Base-by-base conservation (phyloP, 2,888 invertebrate species). In the Cistogaster globosa region DNA sequence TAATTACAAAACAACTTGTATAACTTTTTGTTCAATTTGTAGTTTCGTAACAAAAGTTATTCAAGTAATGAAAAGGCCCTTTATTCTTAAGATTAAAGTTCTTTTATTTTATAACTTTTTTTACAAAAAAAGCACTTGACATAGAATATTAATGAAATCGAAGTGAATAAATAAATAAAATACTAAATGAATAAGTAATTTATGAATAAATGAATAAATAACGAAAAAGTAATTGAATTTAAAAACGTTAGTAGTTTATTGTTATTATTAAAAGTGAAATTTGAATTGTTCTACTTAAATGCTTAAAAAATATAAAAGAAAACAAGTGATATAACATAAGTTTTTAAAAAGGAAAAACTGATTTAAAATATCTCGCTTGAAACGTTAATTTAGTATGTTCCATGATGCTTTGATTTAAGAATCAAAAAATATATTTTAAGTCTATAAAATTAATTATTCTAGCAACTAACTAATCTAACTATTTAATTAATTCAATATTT, bases 121-220 rank as follows among this genome's bases (percentile, higher is more conserved):
- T 3, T 48, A 48, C n/a, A 48, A 1, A 11, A 14, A 48, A 5
- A 4, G 6, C 7, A 51, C 18, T 65, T 65, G 18, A 45, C 16
- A 18, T 58, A 48, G 12, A 71, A 69, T 42, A 55, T 57, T n/a
- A 57, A 72, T 72, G 18, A 62, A 58, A 53, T 42, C 26, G 26
- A 26, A 26, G 26, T 26, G 26, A 26, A 26, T 26, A 6, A 26
- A 38, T 45, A 14, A 45, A 45, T 12, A 53, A 53, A 36, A 9
- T 26, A 22, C 48, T 11, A 45, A 26, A 26, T 58, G 48, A 26
- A n/a, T 38, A 22, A 74, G 18, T 11, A 60, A 51, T 60, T 14
- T 53, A 51, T 51, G 12, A 26, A 71, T 58, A 20, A n/a, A 51
- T 60, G 18, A 68, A 51, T 51, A 6, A 26, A 71, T 58, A 20